Evolutionary conservation across 1,140 invertebrate species (phyloP), one percentile per base, ranked within the genome.

Genomic region (Drosophila ficusphila): DNA sequence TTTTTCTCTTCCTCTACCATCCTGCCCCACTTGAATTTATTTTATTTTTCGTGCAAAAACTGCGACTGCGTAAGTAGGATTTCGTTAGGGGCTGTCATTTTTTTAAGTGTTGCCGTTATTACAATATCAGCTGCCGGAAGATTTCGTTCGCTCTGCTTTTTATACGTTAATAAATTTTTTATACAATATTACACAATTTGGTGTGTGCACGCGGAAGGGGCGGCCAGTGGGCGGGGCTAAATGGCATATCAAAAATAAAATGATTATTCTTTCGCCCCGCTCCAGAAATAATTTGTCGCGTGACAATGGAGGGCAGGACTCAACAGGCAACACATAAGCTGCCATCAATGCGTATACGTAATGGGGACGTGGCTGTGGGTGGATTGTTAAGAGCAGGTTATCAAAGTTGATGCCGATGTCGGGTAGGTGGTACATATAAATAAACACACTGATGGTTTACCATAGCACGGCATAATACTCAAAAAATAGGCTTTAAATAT

Each of bases 171-270:
- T 82, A 88, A 82, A 88, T 86, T 81, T 52, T 81, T 81, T 81
- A 85, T 86, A 75, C 72, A 85, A 85, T 85, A 81, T 85, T 86
- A 86, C 79, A 85, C 79, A 86, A 76, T 85, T 85, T 72, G 70
- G 58, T 47, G 65, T 34, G 44, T 16, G 39, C 21, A 29, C 12
- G 9, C 21, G 36, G 27, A 23, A 21, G 21, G 18, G 47, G 38
- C 44, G 34, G 38, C 36, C 9, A 7, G 11, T 7, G 21, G 44
- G 14, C 19, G 51, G 56, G 52, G 23, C 27, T 86, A 86, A 85
- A 85, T 76, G 79, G 61, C 79, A 73, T 85, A 85, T 85, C 77
- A 86, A 77, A 86, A 86, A 86, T 75, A 71, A 82, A 82, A 78
- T 88, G 76, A 88, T 88, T 82, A 81, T 71, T 58, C 44, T 18